Evolutionary conservation across 1,140 invertebrate genomes (phyloP), one percentile per base, ranked within the genome.

Genomic region (Drosophila elegans): DNA sequence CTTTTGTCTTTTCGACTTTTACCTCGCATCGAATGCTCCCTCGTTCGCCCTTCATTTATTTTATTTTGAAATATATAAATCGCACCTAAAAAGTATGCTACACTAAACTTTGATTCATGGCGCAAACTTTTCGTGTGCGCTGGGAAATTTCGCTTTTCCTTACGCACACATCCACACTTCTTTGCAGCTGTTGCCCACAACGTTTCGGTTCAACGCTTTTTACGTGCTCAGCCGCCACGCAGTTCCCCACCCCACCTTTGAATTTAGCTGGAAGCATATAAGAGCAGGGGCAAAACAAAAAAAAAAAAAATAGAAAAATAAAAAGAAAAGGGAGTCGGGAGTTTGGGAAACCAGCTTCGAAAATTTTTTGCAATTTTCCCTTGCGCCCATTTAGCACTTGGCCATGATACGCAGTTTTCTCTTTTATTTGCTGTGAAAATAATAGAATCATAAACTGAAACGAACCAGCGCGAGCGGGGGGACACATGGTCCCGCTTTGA

Each of bases 1-100:
- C 83, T 76, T 81, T 90, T 90, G 89, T 90, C 84, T 88, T 88
- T 80, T 76, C 67, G 73, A 57, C 82, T 81, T 77, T 77, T 36
- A 53, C 42, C 53, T 64, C 42, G 36, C 51, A 42, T 49, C 49
- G 49, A 72, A 73, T 73, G 57, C 52, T 71, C 71, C 71, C 60
- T 77, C 69, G 77, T 74, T 82, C 83, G 83, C 83, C 83, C 83
- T 88, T 88, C 83, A 88, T 88, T 88, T 88, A 88, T 88, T 88
- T 88, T 88, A 88, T 88, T 88, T 89, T 89, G 83, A 88, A 89
- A 88, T 88, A 89, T 88, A 88, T 88, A 88, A 88, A 88, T 88
- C 83, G 83, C 83, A 88, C 83, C 83, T 88, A 88, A 88, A 83
- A 83, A 83, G 83, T 88, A 89, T 88, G 83, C 83, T 88, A 89